These are phyloP conservation scores for Todus mexicanus DNA, from an alignment of 2,797 vertebrate genomes.

Conservation along the genomic window DNA sequence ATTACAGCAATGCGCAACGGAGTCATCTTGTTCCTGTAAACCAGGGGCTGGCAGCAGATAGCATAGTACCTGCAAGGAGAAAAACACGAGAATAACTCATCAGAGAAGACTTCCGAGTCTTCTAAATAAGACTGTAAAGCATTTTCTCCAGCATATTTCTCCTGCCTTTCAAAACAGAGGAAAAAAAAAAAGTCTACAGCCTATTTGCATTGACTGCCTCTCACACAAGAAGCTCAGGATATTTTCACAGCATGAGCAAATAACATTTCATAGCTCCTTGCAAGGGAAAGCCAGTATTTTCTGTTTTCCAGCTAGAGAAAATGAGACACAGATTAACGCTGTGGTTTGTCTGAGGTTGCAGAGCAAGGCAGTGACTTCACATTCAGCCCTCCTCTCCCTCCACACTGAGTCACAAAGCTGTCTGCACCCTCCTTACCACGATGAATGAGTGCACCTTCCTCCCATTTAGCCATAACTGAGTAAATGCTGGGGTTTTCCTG, in stretches of 20 bases:
- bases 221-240: not conserved
- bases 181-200: not conserved
- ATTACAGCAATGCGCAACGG: conserved; percentile 90
- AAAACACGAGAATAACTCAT: not conserved
- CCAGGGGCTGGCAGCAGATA: conserved; percentile 97
- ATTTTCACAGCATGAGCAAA: not conserved
- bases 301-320: not conserved
- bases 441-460: not conserved
- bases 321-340: not conserved
- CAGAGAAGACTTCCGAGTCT: not conserved
- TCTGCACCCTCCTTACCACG: not conserved
- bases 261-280: not conserved
- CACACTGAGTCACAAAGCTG: not conserved
- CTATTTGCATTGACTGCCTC: not conserved
- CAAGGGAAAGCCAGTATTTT: not conserved
- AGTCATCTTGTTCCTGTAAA: conserved; percentile 98
- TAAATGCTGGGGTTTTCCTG: not conserved
- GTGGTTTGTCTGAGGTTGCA: not conserved
- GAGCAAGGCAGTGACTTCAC: not conserved
- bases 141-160: not conserved
- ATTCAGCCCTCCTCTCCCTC: not conserved
- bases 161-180: not conserved
- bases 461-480: not conserved
- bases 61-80: conserved; percentile 89
- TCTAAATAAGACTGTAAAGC: not conserved